Evolutionary conservation across 2,888 invertebrate species (phyloP).

Genomic region (Aphodius sticticus): DNA sequence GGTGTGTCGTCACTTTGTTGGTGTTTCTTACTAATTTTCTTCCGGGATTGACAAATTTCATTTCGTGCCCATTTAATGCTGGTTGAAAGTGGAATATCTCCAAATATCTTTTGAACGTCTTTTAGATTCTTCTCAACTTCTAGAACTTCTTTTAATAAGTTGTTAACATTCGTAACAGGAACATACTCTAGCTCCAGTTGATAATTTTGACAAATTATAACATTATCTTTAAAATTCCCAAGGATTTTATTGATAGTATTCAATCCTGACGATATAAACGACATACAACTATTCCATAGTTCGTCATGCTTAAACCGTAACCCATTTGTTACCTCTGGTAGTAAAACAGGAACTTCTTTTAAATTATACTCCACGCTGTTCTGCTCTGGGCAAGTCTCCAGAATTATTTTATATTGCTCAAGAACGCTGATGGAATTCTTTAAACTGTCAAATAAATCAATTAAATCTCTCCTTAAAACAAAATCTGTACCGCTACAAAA

Average conservation of each 20-base stretch:
- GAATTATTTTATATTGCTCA: conserved; percentile 73
- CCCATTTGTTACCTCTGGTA: conserved; percentile 44
- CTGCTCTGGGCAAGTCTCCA: conserved; percentile 69
- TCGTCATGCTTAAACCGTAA: conserved; percentile 50
- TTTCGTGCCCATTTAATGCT: conserved; percentile 46
- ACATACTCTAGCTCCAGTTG: conserved; percentile 24
- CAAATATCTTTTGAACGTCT: conserved; percentile 52
- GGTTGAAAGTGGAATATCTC: conserved; percentile 43
- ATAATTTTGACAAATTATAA: conserved; percentile 28
- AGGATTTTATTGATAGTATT: conserved; percentile 44
- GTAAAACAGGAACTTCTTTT: conserved; percentile 48
- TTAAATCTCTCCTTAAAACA: conserved; percentile 52
- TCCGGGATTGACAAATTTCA: conserved; percentile 15
- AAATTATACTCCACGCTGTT: conserved; percentile 45
- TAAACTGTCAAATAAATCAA: conserved; percentile 61
- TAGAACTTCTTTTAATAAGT: conserved; percentile 40
- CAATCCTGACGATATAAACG: conserved; percentile 42
- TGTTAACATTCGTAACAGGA: conserved; percentile 46
- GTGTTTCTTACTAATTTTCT: conserved; percentile 13
- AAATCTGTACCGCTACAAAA: conserved; percentile 50
- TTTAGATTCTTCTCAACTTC: conserved; percentile 32
- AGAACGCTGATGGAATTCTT: conserved; percentile 65
- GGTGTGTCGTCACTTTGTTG: conserved; percentile 38
- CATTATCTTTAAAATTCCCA: conserved; percentile 45
- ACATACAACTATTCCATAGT: conserved; percentile 48